Base-by-base conservation (phyloP, 2,888 invertebrate species). In the Camptogramma bilineatum region DNA sequence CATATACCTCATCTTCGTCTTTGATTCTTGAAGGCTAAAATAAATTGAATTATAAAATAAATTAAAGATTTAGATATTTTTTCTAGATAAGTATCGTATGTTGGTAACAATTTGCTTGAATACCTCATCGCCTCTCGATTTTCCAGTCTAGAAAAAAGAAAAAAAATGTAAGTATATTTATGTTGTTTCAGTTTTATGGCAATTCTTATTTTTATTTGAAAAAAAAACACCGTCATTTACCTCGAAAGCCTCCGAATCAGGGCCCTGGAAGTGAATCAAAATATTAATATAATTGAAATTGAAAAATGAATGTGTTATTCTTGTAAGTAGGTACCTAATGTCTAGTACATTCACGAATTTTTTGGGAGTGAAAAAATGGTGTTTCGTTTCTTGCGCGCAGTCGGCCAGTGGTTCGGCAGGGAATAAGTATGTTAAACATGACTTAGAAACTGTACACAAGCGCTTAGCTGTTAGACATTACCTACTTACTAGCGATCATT, bases 211-310 rank as follows among this genome's bases (percentile, higher is more conserved):
- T 52, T 21, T 48, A 28, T 16, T 21, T 31, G 50, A n/a, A 5
- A 19, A 8, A 16, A 19, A 56, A 21, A 4, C 4, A 2, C 13
- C 3, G n/a, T 18, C 55, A 59, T 17, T 70, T 81, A 91, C 92
- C 87, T 85, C 86, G 76, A 86, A 92, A 0, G 82, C 85, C 69
- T 92, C 92, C 0, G 92, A 91, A 70, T 90, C 91, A 18, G 86
- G 73, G 31, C 84, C 89, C 92, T 92, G 80, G 84, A 89, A 69
- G 51, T 48, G 62, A 72, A 70, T 56, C 28, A 60, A 19, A 44
- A 4, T 10, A 24, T 59, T 17, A 18, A 19, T n/a, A 18, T 19
- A 60, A 52, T 46, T 39, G 3, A 18, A 55, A 52, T 62, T 39
- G 4, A 13, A 44, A 10, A 58, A 16, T 24, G 51, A 50, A 5